Evolutionary conservation across 2,797 vertebrate genomes (phyloP), one percentile per base, ranked within the genome.

Genomic region (Orestias chungarensis): DNA sequence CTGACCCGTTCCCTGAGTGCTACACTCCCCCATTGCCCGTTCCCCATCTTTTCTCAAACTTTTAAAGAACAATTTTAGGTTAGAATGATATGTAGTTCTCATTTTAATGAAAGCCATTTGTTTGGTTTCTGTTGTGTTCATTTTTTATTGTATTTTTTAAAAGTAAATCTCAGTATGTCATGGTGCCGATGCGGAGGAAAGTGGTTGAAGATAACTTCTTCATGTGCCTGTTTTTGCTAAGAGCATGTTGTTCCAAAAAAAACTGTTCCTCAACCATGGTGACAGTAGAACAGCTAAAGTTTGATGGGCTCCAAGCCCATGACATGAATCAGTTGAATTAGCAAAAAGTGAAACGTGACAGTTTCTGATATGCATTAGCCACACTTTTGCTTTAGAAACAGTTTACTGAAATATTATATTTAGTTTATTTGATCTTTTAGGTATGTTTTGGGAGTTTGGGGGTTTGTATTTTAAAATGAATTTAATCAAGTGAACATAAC

Each of bases 321-420:
- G 76, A 76, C 80, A 85, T 91, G 82, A 90, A 89, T 90, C 85
- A 70, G 76, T 70, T 71, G 75, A 76, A 46, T 54, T 89, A 87
- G 87, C 86, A 84, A 72, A 25, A 78, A 25, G 67, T 83, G 40
- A 74, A 80, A 33, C 1, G 1, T 44, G 75, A 73, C 78, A 89
- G 86, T 81, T 86, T 82, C 78, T 86, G 79, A 88, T 87, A 79
- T 88, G 66, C 54, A 42, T 82, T 70, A 46, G 64, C 76, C 74
- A 65, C 67, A 79, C 71, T 79, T 75, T 54, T 77, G 66, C 75
- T 81, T 82, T 72, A 67, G 33, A 86, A 72, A 31, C 7, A 15
- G n/a, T 67, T 76, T 62, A 83, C 31, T 70, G 62, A 44, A 83
- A 79, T 74, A 81, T 83, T n/a, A 54, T 68, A 71, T 71, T 82